Base-by-base conservation (phyloP, 1,140 invertebrate species). In the Pseudomyrmex gracilis region DNA sequence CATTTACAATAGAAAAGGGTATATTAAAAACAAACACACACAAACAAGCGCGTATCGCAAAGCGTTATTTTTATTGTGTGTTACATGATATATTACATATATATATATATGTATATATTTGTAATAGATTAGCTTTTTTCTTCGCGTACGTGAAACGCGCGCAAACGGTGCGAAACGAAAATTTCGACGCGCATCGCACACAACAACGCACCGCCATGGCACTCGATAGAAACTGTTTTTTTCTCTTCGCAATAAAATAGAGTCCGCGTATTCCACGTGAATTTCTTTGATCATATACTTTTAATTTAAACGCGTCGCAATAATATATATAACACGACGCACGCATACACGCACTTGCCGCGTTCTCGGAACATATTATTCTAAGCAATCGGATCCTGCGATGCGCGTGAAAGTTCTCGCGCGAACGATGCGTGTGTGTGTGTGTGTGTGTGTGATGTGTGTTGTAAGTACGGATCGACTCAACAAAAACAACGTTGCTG, bases 41-140 rank as follows among this genome's bases (percentile, higher is more conserved):
- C 2, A 22, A 3, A 45, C n/a, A 43, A 1, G 3, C 24, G 8
- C 34, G 34, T 17, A 55, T 68, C 64, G 51, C 49, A 70, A 68
- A 78, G 66, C 13, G 24, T 78, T 68, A 68, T 68, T 15, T 78
- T 78, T 78, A 70, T 78, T 78, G 47, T 15, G 20, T 76, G 43
- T 68, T 57, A 74, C 22, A 12, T 24, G 43, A 49, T 63, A 78
- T 78, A 68, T 78, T 78, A 78, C 76, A 68, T 58, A 57, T 47
- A 45, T 55, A 76, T 76, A 51, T 66, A 68, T 58, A 57, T 47
- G 24, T 55, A 76, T 76, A 51, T 66, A 76, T 64, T 64, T 12
- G 49, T 78, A 47, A 2, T 57, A 13, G 12, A 17, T 17, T 22
- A 22, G 20, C 47, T 47, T 51, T 5, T 9, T 55, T 1, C 24